Evolutionary conservation across 2,113 vertebrate species (phyloP).

Genomic region (Talpa occidentalis): DNA sequence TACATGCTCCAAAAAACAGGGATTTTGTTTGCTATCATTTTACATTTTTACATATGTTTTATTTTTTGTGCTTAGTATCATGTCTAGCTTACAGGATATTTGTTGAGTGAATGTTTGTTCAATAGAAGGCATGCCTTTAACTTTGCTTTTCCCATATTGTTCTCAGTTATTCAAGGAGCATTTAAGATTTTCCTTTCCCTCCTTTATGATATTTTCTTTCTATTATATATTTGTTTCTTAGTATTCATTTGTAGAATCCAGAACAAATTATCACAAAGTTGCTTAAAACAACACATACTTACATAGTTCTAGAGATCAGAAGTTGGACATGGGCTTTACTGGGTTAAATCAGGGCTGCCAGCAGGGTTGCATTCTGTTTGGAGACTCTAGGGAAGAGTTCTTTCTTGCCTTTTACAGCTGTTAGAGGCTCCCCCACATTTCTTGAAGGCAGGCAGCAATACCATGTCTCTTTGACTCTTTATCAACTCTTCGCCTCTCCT

Average conservation of each 20-base stretch:
- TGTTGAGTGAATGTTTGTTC: conserved; percentile 30
- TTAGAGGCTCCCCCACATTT: background rate
- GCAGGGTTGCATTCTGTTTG: background rate
- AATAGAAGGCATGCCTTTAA: background rate
- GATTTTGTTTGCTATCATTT: background rate
- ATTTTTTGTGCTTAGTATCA: background rate
- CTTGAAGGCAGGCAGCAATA: background rate
- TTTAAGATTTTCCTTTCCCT: background rate
- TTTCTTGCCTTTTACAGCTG: background rate
- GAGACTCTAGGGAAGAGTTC: background rate
- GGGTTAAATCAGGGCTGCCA: background rate
- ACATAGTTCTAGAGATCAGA: background rate
- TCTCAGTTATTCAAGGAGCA: background rate
- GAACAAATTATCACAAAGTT: background rate
- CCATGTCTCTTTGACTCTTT: background rate
- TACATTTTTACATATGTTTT: background rate
- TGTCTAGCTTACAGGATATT: background rate
- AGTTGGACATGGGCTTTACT: background rate
- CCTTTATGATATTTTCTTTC: background rate
- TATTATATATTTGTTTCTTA: background rate
- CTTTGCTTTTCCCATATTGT: background rate
- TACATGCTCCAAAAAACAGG: background rate
- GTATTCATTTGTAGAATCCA: background rate
- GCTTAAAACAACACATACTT: background rate
- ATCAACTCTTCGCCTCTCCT: background rate